Percentiles rank a stretch among this genome's conserved stretches.
Conservation (phyloP, 92 coral and sea anemone genomes). For the Nematostella vectensis region DNA sequence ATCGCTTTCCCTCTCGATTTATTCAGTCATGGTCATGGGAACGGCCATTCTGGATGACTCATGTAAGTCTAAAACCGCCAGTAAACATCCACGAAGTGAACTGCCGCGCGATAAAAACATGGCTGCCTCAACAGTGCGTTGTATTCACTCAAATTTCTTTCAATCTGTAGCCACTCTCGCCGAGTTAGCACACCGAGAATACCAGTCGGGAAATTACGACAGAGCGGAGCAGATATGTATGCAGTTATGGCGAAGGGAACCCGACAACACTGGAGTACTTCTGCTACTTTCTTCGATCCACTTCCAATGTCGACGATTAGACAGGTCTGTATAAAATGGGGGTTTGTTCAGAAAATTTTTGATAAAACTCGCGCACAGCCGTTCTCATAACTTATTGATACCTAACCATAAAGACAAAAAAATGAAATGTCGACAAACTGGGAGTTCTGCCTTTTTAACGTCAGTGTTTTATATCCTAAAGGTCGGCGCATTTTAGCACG, state of each 20-base stretch:
- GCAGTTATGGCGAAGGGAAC: conserved; percentile 99
- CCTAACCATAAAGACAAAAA: neutral
- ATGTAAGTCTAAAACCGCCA: conserved; percentile 43
- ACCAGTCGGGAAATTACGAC: conserved; percentile 97
- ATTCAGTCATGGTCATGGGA: conserved; percentile 97
- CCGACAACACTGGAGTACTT: conserved; percentile 95
- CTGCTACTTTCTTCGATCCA: conserved; percentile 95
- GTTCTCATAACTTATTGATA: conserved; percentile 13
- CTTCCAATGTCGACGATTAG: conserved; percentile 97
- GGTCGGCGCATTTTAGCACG: conserved; percentile 98
- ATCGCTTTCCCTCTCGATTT: conserved; percentile 43
- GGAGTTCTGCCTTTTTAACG: neutral
- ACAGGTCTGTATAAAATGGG: conserved; percentile 54
- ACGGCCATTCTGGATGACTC: conserved; percentile 93
- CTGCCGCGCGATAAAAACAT: neutral
- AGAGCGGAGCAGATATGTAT: conserved; percentile 98
- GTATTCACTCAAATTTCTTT: conserved; percentile 10
- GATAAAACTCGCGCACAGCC: conserved; percentile 6
- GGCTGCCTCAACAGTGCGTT: neutral
- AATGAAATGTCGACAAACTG: too few relatives aligned
- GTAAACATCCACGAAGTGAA: conserved; percentile 4
- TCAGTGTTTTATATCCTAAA: conserved; percentile 13
- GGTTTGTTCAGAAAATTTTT: conserved; percentile 24
- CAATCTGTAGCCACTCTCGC: conserved; percentile 87
- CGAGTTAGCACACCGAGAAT: conserved; percentile 99